Evolutionary conservation across 2,113 vertebrate species (phyloP).

Genomic region (Trichomycterus rosablanca): DNA sequence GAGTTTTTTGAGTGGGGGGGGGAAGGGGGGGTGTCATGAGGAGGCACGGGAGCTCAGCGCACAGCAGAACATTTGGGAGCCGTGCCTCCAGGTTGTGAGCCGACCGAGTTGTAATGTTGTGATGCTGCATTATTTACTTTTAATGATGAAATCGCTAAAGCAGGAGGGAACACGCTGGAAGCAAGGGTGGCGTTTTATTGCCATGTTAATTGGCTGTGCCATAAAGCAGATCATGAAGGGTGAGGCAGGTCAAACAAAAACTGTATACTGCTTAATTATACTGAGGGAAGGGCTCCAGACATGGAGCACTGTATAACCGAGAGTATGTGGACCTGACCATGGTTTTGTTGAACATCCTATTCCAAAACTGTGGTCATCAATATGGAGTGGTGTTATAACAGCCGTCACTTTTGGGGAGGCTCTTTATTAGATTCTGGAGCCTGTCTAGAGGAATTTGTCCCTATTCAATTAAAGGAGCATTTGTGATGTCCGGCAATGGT

Average conservation of each 20-base stretch:
- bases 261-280: too few species aligned
- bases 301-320: too few species aligned
- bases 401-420: too few species aligned
- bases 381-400: too few species aligned
- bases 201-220: conserved; percentile 46
- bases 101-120: conserved; percentile 27
- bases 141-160: conserved; percentile 34
- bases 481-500: too few species aligned
- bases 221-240: conserved; percentile 30
- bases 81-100: conserved; percentile 18
- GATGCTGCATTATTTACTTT: conserved; percentile 46
- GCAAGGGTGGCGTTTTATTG: conserved; percentile 40
- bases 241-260: conserved; percentile 41
- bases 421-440: too few species aligned
- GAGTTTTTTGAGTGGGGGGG: not conserved
- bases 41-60: conserved; percentile 21
- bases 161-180: conserved; percentile 30
- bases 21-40: not conserved
- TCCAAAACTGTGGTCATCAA: too few species aligned
- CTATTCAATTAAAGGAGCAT: too few species aligned
- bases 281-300: not conserved
- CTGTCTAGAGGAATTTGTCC: too few species aligned
- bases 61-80: conserved; percentile 33
- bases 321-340: too few species aligned
- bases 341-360: too few species aligned